Conservation (phyloP, 2,888 invertebrate genomes). For the Tipula unca region DNA sequence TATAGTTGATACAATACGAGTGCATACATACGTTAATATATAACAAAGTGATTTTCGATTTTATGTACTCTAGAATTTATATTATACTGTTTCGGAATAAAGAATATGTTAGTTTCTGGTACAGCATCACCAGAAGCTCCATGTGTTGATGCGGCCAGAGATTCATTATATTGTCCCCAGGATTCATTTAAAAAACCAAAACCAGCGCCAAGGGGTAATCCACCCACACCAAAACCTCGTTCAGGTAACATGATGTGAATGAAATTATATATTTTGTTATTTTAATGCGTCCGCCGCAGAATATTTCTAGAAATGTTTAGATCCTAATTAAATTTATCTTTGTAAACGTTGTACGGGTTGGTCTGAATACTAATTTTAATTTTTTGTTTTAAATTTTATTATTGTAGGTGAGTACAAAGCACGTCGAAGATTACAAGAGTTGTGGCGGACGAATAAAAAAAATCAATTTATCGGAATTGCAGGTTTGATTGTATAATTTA, state of each 20-base stretch:
- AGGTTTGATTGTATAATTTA: background rate
- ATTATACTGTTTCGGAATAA: background rate
- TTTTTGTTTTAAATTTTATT: conserved; percentile 30
- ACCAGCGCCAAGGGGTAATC: conserved; percentile 37
- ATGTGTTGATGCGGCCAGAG: conserved; percentile 40
- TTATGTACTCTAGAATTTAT: background rate
- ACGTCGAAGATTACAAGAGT: conserved; percentile 37
- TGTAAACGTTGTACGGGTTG: background rate
- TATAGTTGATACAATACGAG: background rate
- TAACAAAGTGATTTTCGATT: background rate
- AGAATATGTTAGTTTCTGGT: background rate
- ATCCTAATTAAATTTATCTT: background rate
- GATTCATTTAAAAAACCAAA: conserved; percentile 34
- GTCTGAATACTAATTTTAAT: background rate
- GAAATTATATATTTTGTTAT: background rate
- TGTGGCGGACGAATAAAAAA: conserved; percentile 30
- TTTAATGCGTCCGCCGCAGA: background rate
- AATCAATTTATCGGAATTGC: background rate
- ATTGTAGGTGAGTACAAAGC: conserved; percentile 34
- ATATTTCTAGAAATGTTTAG: background rate
- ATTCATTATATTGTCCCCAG: conserved; percentile 37
- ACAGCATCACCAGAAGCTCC: conserved; percentile 30
- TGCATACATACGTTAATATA: background rate
- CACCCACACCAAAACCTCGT: conserved; percentile 41
- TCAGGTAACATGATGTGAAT: conserved; percentile 32